Percentiles rank a stretch among this genome's conserved stretches.
Conservation (phyloP, 2,113 vertebrate genomes). For the Oncorhynchus gorbuscha region DNA sequence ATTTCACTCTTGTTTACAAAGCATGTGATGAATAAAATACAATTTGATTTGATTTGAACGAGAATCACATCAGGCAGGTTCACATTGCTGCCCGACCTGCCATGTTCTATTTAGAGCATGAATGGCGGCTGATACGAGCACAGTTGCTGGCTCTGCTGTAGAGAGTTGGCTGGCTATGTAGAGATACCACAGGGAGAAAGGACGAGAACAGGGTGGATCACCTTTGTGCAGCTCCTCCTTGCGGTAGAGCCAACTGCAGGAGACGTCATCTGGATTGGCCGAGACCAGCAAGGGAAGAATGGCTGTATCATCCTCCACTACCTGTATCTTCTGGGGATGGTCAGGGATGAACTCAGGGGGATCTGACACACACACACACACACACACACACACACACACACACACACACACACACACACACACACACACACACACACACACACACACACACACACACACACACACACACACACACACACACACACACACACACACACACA, state of each 20-base stretch:
- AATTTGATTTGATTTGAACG: slow-evolving; percentile 40
- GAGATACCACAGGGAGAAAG: too few relatives aligned
- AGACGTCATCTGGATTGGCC: slow-evolving; percentile 72
- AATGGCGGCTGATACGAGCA: slow-evolving; percentile 69
- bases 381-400: slow-evolving; percentile 19
- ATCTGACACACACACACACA: slow-evolving; percentile 52
- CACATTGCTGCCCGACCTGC: slow-evolving; percentile 64
- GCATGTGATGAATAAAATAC: too few relatives aligned
- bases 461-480: slow-evolving; percentile 17
- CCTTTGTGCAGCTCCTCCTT: slow-evolving; percentile 70
- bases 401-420: slow-evolving; percentile 23
- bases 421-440: slow-evolving; percentile 1
- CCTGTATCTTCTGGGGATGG: slow-evolving; percentile 64
- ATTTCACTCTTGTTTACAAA: too few relatives aligned
- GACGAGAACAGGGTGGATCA: slow-evolving; percentile 36
- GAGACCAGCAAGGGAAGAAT: slow-evolving; percentile 68
- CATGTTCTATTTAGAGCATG: slow-evolving; percentile 74
- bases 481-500: slow-evolving; percentile 21
- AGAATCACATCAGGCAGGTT: slow-evolving; percentile 75
- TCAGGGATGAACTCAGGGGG: slow-evolving; percentile 76
- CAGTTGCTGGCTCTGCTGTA: slow-evolving; percentile 71
- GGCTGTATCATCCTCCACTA: slow-evolving; percentile 66
- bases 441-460: slow-evolving; percentile 25
- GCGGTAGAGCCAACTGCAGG: slow-evolving; percentile 71
- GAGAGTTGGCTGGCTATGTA: background rate